These are phyloP conservation scores for Eurosta solidaginis DNA, from an alignment of 1,140 invertebrate species.

Conservation along the genomic window DNA sequence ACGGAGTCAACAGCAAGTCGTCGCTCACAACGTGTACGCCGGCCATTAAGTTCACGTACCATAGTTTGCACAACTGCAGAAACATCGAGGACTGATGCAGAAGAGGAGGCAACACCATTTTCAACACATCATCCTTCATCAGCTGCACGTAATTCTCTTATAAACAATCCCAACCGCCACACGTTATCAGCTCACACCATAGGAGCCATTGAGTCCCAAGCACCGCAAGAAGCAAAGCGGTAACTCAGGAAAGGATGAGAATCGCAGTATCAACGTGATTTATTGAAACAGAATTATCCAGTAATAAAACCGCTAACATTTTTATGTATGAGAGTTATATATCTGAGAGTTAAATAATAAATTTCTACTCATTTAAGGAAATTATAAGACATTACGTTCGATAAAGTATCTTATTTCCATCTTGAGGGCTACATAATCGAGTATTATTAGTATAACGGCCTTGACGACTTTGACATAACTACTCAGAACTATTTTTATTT, in stretches of 20 bases:
- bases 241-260: slow-evolving; percentile 51
- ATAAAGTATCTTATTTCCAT: too few relatives aligned
- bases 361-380: too few relatives aligned
- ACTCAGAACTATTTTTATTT: too few relatives aligned
- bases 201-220: slow-evolving; percentile 50
- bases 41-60: slow-evolving; percentile 45
- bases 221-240: slow-evolving; percentile 41
- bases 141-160: slow-evolving; percentile 47
- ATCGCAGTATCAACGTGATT: slow-evolving; percentile 66
- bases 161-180: slow-evolving; percentile 59
- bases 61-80: slow-evolving; percentile 46
- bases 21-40: slow-evolving; percentile 45
- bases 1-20: slow-evolving; percentile 42
- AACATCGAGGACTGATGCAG: slow-evolving; percentile 38
- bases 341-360: too few relatives aligned
- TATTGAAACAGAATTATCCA: slow-evolving; percentile 67
- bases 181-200: slow-evolving; percentile 53
- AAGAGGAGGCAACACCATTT: slow-evolving; percentile 46
- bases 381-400: too few relatives aligned
- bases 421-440: too few relatives aligned
- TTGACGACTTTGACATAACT: too few relatives aligned
- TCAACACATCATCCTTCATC: slow-evolving; percentile 62
- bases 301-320: slow-evolving; percentile 51
- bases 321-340: too few relatives aligned
- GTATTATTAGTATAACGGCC: too few relatives aligned